Conservation (phyloP, 2,797 vertebrate species). For the Protonibea diacanthus region DNA sequence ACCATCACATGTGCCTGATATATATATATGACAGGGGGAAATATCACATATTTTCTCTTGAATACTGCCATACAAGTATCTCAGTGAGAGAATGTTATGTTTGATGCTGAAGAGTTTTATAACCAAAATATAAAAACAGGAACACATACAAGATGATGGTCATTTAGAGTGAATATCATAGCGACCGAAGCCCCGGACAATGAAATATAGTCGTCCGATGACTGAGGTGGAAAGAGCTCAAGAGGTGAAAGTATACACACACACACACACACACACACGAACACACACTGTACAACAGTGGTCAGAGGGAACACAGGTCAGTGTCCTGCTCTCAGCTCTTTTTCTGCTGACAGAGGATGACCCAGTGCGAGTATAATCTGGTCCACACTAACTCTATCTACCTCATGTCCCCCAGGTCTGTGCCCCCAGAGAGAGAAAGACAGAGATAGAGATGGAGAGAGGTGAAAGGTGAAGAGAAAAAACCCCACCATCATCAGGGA, state of each 20-base stretch:
- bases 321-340: constrained; percentile 77
- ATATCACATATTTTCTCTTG: neutral
- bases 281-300: constrained; percentile 32
- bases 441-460: constrained; percentile 25
- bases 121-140: constrained; percentile 1
- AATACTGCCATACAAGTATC: neutral
- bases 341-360: constrained; percentile 81
- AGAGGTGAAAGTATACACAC: constrained; percentile 36
- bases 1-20: neutral
- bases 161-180: constrained; percentile 18
- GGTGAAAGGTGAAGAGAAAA: constrained; percentile 44
- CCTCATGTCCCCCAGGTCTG: constrained; percentile 60
- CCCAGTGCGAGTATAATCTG: constrained; percentile 73
- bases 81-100: neutral
- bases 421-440: constrained; percentile 35
- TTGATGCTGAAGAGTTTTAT: neutral
- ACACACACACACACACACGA: constrained; percentile 14
- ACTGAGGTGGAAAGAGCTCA: constrained; percentile 31
- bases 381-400: constrained; percentile 70
- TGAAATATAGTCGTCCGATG: constrained; percentile 25
- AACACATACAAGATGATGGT: neutral
- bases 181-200: constrained; percentile 32
- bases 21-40: too few species aligned
- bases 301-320: constrained; percentile 71
- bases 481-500: constrained; percentile 7